Percentiles rank a stretch among this genome's conserved stretches.
Conservation (phyloP, 2,113 vertebrate species). For the Circaetus cinerascens region DNA sequence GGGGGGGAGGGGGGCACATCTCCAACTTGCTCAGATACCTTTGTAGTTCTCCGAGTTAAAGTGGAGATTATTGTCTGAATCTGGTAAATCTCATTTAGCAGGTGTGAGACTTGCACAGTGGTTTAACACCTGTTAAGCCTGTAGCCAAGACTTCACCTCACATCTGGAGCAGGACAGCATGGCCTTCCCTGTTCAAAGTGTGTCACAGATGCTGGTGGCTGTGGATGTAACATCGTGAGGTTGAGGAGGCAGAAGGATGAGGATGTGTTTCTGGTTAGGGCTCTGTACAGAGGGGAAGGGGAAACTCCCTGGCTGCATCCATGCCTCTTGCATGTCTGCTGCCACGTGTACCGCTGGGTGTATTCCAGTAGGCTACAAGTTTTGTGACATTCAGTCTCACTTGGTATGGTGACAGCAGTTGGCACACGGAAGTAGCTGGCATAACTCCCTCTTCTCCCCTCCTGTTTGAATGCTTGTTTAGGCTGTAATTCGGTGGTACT, state of each 20-base stretch:
- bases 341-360: rapidly evolving
- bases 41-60: neutral
- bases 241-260: neutral
- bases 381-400: neutral
- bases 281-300: neutral
- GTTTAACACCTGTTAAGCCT: neutral
- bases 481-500: neutral
- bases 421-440: neutral
- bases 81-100: neutral
- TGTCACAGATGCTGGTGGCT: neutral
- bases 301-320: neutral
- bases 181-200: neutral
- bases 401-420: neutral
- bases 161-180: neutral
- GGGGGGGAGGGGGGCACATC: neutral
- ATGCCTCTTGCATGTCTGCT: rapidly evolving
- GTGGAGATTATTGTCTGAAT: neutral
- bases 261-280: neutral
- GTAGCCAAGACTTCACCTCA: neutral
- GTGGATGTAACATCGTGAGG: neutral
- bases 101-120: neutral
- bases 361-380: neutral
- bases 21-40: neutral
- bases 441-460: neutral
- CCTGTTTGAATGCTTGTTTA: neutral